Evolutionary conservation across 2,797 vertebrate genomes (phyloP).

Genomic region (Hapalemur alaotrensis): DNA sequence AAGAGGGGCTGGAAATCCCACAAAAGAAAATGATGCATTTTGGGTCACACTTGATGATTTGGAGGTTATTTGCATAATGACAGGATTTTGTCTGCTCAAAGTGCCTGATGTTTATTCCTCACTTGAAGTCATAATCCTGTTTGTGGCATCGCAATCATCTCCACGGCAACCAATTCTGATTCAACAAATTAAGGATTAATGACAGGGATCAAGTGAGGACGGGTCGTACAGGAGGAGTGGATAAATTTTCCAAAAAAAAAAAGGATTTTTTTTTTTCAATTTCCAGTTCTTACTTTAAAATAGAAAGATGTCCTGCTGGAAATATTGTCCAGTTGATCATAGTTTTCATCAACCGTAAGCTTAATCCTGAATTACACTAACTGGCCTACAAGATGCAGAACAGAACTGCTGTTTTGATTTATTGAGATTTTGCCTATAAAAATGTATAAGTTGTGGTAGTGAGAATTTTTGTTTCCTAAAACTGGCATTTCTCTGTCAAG

Average conservation of each 20-base stretch:
- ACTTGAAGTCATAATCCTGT: background rate
- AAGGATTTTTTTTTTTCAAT: background rate
- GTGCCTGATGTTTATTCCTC: background rate
- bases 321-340: accelerated
- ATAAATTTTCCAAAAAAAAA: background rate
- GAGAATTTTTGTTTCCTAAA: background rate
- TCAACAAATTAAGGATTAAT: background rate
- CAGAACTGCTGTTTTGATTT: background rate
- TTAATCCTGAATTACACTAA: background rate
- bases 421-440: background rate
- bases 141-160: background rate
- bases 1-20: background rate
- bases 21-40: background rate
- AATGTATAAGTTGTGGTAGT: accelerated
- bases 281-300: background rate
- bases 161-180: background rate
- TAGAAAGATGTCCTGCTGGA: background rate
- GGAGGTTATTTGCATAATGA: background rate
- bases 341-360: background rate
- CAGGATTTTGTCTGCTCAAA: background rate
- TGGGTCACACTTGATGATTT: background rate
- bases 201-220: background rate
- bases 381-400: background rate
- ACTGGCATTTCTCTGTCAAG: background rate
- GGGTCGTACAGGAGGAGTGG: too few relatives aligned